These are phyloP conservation scores for Danio kyathit DNA, from an alignment of 2,797 vertebrate genomes.

Conservation along the genomic window DNA sequence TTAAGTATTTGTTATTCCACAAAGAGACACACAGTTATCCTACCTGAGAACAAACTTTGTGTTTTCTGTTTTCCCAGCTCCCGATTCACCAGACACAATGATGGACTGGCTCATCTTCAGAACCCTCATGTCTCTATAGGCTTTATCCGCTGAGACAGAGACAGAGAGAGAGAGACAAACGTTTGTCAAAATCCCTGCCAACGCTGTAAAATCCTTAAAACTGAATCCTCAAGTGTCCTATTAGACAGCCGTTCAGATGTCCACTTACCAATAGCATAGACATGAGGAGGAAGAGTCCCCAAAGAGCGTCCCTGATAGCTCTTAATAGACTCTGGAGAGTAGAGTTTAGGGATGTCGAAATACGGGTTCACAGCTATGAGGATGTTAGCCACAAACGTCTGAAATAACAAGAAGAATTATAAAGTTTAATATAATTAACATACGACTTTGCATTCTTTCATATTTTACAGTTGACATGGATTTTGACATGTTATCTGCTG, in stretches of 20 bases:
- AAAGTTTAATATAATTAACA: neutral
- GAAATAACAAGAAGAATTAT: conserved; percentile 43
- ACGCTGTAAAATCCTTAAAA: neutral
- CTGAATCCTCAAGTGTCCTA: conserved; percentile 7
- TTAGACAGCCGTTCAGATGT: neutral
- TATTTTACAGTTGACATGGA: neutral
- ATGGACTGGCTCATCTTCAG: conserved; percentile 98
- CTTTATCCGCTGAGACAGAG: conserved; percentile 88
- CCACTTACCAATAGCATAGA: conserved; percentile 92
- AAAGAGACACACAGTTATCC: neutral
- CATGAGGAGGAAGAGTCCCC: conserved; percentile 93
- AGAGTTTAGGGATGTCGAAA: conserved; percentile 94
- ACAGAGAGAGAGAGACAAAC: neutral
- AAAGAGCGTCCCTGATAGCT: conserved; percentile 92
- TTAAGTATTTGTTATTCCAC: neutral
- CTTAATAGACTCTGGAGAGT: conserved; percentile 89
- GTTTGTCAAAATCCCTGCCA: neutral
- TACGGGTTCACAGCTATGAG: conserved; percentile 98
- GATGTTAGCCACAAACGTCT: conserved; percentile 99
- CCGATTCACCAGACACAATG: conserved; percentile 98
- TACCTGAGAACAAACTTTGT: conserved; percentile 99
- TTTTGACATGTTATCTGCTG: conserved; percentile 65
- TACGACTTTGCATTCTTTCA: neutral
- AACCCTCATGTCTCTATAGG: conserved; percentile 98
- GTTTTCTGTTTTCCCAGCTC: conserved; percentile 99